These are phyloP conservation scores for Poeciliopsis presidionis DNA, from an alignment of 2,797 vertebrate species.

Conservation along the genomic window DNA sequence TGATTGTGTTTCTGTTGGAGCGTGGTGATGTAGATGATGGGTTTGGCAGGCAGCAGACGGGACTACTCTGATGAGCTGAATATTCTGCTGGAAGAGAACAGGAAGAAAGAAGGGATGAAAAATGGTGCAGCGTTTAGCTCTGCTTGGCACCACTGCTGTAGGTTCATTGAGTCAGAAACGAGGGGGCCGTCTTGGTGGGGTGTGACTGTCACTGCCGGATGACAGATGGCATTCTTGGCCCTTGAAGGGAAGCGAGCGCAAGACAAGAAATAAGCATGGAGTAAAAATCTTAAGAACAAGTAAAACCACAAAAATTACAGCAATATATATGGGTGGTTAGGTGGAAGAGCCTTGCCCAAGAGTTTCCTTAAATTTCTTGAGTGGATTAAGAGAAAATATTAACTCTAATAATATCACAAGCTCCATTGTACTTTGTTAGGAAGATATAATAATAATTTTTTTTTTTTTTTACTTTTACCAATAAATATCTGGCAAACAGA, in stretches of 20 bases:
- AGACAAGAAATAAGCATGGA: conserved; percentile 52
- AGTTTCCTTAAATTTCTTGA: not conserved
- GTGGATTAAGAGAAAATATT: not conserved
- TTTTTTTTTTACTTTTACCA: not conserved
- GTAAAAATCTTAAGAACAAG: conserved; percentile 53
- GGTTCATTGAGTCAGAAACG: conserved; percentile 69
- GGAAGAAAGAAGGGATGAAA: conserved; percentile 48
- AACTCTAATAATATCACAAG: not conserved
- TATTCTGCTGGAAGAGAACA: conserved; percentile 47
- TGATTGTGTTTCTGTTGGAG: conserved; percentile 65
- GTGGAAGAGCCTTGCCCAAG: not conserved
- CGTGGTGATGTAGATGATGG: conserved; percentile 65
- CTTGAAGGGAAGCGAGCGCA: conserved; percentile 29
- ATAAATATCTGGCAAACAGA: not conserved
- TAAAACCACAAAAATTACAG: conserved; percentile 23
- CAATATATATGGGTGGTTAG: not conserved
- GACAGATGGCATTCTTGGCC: conserved; percentile 50
- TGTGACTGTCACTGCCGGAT: conserved; percentile 57
- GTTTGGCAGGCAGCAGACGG: conserved; percentile 63
- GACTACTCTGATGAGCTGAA: conserved; percentile 50
- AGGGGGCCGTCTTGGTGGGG: conserved; percentile 51
- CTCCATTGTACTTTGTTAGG: not conserved
- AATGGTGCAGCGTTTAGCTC: conserved; percentile 61
- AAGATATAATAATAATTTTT: not conserved
- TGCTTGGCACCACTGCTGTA: conserved; percentile 53